These are phyloP conservation scores for Spermophilus dauricus DNA, from an alignment of 2,113 vertebrate species.

Conservation along the genomic window DNA sequence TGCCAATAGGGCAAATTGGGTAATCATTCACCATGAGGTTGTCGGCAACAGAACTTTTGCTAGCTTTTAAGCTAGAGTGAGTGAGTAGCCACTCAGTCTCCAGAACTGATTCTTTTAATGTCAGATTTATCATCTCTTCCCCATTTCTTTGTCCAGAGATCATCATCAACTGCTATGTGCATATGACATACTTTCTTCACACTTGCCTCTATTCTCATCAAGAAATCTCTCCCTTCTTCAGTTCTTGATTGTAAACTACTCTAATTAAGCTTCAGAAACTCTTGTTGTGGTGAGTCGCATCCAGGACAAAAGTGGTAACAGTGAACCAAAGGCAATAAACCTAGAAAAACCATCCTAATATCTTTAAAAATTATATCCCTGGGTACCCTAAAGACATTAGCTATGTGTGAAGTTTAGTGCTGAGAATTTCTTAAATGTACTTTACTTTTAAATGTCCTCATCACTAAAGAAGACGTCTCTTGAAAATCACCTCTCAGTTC, in stretches of 20 bases:
- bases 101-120: not conserved
- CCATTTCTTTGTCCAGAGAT: not conserved
- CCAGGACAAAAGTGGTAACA: not conserved
- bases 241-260: not conserved
- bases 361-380: not conserved
- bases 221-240: not conserved
- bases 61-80: not conserved
- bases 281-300: not conserved
- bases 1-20: not conserved
- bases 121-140: not conserved
- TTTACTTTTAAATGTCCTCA: not conserved
- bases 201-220: no score
- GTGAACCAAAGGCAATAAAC: not conserved
- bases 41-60: not conserved
- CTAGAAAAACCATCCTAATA: not conserved
- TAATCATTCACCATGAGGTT: not conserved
- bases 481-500: constrained; percentile 5
- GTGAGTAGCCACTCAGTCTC: not conserved
- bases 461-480: not conserved
- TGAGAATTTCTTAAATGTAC: not conserved
- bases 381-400: not conserved
- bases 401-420: not conserved
- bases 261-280: not conserved
- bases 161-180: not conserved
- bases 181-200: not conserved